Percentiles rank a stretch among this genome's conserved stretches.
phyloP scores from a whole-genome alignment of 2,888 invertebrate species.

The Apamea epomidion region DNA sequence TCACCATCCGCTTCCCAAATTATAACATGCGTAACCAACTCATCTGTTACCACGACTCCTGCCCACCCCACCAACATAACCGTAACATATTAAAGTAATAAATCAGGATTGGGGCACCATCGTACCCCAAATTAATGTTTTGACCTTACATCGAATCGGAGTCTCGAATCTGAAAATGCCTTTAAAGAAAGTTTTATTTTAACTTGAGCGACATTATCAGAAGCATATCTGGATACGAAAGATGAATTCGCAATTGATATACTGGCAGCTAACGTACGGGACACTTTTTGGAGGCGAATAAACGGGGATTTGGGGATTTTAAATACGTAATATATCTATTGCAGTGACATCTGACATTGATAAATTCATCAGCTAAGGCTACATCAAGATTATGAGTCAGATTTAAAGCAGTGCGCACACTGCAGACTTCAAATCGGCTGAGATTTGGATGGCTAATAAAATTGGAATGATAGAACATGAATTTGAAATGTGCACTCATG shows the following conservation, averaged over 20 bases:
- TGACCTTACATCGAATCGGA: conserved; percentile 61
- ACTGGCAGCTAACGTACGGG: conserved; percentile 34
- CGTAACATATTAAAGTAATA: conserved; percentile 66
- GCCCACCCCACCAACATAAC: conserved; percentile 60
- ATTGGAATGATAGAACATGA: conserved; percentile 4
- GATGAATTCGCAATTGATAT: conserved; percentile 65
- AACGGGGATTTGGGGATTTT: conserved; percentile 41
- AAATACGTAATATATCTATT: conserved; percentile 53
- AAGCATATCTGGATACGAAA: conserved; percentile 47
- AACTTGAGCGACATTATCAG: conserved; percentile 59
- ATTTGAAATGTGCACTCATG: conserved; percentile 30
- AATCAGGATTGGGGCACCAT: conserved; percentile 61
- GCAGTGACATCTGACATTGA: conserved; percentile 49
- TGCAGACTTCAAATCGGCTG: conserved; percentile 14
- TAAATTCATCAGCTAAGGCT: conserved; percentile 49
- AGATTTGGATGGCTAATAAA: conserved; percentile 27
- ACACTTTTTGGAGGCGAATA: conserved; percentile 40
- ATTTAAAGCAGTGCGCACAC: background rate
- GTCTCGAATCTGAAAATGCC: conserved; percentile 56
- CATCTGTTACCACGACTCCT: conserved; percentile 51
- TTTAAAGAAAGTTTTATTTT: conserved; percentile 54
- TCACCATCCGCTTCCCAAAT: conserved; percentile 32
- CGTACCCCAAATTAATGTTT: conserved; percentile 67
- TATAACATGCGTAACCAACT: conserved; percentile 61
- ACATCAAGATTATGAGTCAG: conserved; percentile 47